phyloP scores from a whole-genome alignment of 2,113 vertebrate species.

The Aspidoscelis tigris region DNA sequence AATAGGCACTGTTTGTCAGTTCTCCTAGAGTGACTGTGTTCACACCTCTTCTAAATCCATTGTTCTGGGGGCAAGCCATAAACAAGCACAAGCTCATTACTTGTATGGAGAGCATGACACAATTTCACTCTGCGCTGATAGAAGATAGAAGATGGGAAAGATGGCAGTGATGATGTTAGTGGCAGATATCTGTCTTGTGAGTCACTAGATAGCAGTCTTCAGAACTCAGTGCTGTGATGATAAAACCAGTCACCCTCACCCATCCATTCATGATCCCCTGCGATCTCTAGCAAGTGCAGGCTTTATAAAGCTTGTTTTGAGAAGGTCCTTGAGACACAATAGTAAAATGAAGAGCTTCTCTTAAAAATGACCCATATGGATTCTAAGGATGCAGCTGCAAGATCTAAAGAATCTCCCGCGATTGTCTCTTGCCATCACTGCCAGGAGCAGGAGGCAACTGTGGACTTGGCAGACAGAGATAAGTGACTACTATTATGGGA shows the following conservation, averaged over 20 bases:
- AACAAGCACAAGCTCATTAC: background rate
- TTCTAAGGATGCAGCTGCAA: too few relatives aligned
- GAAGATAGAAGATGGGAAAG: background rate
- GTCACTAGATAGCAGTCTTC: background rate
- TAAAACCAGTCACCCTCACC: background rate
- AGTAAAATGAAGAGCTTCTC: background rate
- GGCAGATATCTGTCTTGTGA: background rate
- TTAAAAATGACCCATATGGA: background rate
- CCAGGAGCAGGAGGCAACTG: too few relatives aligned
- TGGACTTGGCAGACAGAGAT: too few relatives aligned
- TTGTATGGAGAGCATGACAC: background rate
- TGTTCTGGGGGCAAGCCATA: constrained; percentile 7
- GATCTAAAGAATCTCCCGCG: background rate
- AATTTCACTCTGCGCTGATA: background rate
- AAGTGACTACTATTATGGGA: too few relatives aligned
- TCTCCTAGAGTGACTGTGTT: background rate
- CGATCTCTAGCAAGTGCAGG: background rate
- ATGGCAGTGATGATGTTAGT: too few relatives aligned
- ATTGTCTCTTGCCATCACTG: too few relatives aligned
- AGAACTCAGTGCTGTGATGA: background rate
- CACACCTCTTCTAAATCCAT: background rate
- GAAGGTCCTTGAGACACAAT: background rate
- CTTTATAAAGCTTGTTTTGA: background rate
- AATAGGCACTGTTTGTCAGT: background rate
- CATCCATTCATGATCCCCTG: background rate